Conservation (phyloP, 2,888 invertebrate genomes). For the Linyphia triangularis region DNA sequence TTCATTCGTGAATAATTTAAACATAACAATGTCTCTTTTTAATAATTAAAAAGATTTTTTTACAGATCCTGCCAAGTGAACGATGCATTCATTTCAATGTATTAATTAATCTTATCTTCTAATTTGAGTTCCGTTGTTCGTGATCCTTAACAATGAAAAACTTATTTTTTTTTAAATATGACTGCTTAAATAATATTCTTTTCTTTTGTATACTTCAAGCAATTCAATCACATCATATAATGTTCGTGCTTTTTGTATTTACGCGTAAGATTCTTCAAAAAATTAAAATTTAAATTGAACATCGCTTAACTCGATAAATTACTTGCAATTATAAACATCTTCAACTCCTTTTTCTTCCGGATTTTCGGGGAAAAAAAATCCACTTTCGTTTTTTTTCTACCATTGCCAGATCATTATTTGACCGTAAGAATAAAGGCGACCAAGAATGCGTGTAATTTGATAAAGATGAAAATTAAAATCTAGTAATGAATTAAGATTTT, state of each 20-base stretch:
- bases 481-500: constrained; percentile 26
- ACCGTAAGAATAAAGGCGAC: not conserved
- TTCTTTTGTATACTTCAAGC: not conserved
- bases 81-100: constrained; percentile 27
- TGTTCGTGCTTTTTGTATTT: constrained; percentile 7
- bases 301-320: constrained; percentile 54
- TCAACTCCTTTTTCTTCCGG: constrained; percentile 22
- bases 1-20: not conserved
- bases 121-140: constrained; percentile 25
- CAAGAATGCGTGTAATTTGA: constrained; percentile 49
- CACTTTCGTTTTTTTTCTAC: not conserved
- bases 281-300: constrained; percentile 54
- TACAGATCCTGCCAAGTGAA: not conserved
- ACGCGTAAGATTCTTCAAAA: constrained; percentile 1
- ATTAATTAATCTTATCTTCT: constrained; percentile 44
- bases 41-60: constrained; percentile 3
- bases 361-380: not conserved
- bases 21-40: not conserved
- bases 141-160: constrained; percentile 4
- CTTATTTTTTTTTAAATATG: constrained; percentile 13
- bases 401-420: constrained; percentile 24
- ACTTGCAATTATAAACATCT: constrained; percentile 55
- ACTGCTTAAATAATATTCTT: constrained; percentile 25
- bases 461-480: constrained; percentile 53
- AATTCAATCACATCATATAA: constrained; percentile 36